Percentiles rank a stretch among this genome's conserved stretches.
Evolutionary conservation across 2,888 invertebrate species (phyloP).

Genomic region (Cyclophora punctaria): DNA sequence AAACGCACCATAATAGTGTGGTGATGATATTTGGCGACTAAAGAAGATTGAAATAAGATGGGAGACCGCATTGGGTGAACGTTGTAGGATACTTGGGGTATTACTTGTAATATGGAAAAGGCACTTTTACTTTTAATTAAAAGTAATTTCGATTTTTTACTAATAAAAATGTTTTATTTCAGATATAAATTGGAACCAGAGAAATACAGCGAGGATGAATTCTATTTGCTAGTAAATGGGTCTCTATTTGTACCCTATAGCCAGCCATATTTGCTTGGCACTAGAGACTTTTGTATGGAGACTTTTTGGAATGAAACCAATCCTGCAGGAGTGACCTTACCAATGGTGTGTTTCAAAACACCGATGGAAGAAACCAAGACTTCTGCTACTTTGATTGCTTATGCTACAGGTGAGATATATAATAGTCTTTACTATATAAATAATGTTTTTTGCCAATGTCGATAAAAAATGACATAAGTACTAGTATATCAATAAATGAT

Average conservation of each 20-base stretch:
- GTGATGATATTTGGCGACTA: not conserved
- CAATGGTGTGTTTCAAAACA: conserved; percentile 69
- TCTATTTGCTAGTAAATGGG: conserved; percentile 75
- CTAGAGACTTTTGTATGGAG: conserved; percentile 77
- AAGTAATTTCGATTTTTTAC: not conserved
- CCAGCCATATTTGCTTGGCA: conserved; percentile 58
- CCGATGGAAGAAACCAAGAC: conserved; percentile 47
- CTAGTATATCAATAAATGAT: too few species aligned
- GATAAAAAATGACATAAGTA: too few species aligned
- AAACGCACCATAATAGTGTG: too few species aligned
- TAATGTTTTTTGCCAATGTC: too few species aligned
- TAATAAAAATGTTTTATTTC: conserved; percentile 16
- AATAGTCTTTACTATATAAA: too few species aligned
- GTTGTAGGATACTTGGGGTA: too few species aligned
- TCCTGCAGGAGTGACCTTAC: conserved; percentile 64
- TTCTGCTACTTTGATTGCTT: conserved; percentile 51
- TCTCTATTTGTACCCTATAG: conserved; percentile 71
- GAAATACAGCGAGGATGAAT: conserved; percentile 62
- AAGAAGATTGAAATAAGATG: too few species aligned
- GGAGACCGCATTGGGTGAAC: too few species aligned
- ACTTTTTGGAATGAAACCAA: conserved; percentile 61
- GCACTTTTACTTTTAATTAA: not conserved
- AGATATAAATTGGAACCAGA: conserved; percentile 75
- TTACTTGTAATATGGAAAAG: too few species aligned
- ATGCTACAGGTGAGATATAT: conserved; percentile 49